phyloP scores from a whole-genome alignment of 1,140 invertebrate species.

The Caenorhabditis brenneri region DNA sequence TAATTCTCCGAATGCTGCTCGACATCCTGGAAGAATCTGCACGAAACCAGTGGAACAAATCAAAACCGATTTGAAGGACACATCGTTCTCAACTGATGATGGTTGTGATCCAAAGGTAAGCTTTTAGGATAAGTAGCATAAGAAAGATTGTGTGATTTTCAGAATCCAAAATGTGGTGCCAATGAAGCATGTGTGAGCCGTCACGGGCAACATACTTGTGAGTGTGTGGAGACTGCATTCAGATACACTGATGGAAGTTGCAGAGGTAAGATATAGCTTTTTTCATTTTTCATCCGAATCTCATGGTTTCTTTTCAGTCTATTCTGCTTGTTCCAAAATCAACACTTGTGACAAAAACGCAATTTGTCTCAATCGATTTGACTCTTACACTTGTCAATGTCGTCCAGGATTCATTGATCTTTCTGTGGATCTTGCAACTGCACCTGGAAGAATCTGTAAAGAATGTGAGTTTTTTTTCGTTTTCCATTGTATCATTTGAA shows the following conservation, averaged over 20 bases:
- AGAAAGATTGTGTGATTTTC: background rate
- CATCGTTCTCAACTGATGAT: conserved; percentile 51
- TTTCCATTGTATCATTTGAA: background rate
- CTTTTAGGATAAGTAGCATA: background rate
- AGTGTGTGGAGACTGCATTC: conserved; percentile 63
- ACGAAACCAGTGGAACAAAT: conserved; percentile 62
- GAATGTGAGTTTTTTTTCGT: conserved; percentile 61
- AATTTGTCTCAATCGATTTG: conserved; percentile 67
- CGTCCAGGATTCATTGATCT: conserved; percentile 65
- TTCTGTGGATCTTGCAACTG: conserved; percentile 64
- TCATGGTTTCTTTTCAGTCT: conserved; percentile 55
- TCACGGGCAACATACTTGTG: conserved; percentile 60
- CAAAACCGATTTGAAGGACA: background rate
- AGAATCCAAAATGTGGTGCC: conserved; percentile 54
- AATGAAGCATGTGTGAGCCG: conserved; percentile 64
- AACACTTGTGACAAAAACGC: conserved; percentile 68
- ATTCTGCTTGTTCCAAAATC: conserved; percentile 61
- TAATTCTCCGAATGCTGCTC: conserved; percentile 64
- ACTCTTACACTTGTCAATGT: conserved; percentile 68
- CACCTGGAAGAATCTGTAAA: conserved; percentile 67
- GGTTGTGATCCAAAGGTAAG: conserved; percentile 58
- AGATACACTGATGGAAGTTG: conserved; percentile 66
- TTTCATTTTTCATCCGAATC: too few species aligned
- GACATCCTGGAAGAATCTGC: conserved; percentile 69
- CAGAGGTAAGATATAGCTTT: conserved; percentile 59